Evolutionary conservation across 2,888 invertebrate genomes (phyloP).

Genomic region (Abscondita cerata): DNA sequence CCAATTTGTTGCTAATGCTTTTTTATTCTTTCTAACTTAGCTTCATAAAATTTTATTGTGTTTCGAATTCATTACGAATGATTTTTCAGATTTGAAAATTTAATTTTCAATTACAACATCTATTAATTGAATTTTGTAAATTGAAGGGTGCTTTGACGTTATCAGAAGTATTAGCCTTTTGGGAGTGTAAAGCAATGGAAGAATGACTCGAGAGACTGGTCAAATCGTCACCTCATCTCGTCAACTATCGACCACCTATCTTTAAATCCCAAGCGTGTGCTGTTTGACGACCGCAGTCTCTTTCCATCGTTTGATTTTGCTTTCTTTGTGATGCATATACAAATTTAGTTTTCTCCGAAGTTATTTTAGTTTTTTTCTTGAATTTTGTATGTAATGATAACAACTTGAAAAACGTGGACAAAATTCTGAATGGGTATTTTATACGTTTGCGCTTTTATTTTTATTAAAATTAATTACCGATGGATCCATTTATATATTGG

Average conservation of each 20-base stretch:
- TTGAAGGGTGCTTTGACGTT: conserved; percentile 35
- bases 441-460: too few species aligned
- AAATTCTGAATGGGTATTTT: too few species aligned
- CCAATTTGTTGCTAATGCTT: conserved; percentile 22
- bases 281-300: conserved; percentile 34
- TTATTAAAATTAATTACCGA: too few species aligned
- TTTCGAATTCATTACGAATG: too few species aligned
- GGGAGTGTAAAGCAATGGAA: conserved; percentile 33
- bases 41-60: not conserved
- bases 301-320: conserved; percentile 20
- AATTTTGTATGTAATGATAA: too few species aligned
- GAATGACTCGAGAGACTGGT: conserved; percentile 33
- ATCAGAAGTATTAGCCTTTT: conserved; percentile 25
- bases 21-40: not conserved
- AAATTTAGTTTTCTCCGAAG: not conserved
- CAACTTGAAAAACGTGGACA: too few species aligned
- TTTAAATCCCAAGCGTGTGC: conserved; percentile 33
- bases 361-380: too few species aligned
- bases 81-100: too few species aligned
- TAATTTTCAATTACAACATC: too few species aligned
- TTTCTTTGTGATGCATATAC: not conserved
- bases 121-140: conserved; percentile 24
- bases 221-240: conserved; percentile 44
- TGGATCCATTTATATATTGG: too few species aligned
- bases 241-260: conserved; percentile 42